These are phyloP conservation scores for Tricholauxania praeusta DNA, from an alignment of 2,888 invertebrate genomes.

Conservation along the genomic window DNA sequence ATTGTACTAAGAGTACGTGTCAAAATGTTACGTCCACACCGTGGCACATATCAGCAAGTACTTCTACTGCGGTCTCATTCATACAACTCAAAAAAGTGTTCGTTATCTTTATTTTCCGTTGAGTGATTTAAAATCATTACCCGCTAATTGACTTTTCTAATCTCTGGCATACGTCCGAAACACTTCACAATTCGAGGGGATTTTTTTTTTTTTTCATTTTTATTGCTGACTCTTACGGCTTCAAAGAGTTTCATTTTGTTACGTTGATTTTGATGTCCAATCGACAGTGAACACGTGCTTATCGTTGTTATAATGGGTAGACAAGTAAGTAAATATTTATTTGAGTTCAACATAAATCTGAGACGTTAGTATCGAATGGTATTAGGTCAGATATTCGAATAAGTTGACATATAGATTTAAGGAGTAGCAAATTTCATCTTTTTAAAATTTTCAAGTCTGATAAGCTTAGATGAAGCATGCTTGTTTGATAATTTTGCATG, in stretches of 20 bases:
- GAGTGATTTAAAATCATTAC: slow-evolving; percentile 20
- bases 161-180: slow-evolving; percentile 34
- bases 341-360: not conserved
- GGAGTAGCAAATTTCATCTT: too few species aligned
- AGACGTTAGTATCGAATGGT: not conserved
- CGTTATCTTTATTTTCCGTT: not conserved
- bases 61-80: not conserved
- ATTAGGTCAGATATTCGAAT: slow-evolving; percentile 6
- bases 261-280: slow-evolving; percentile 49
- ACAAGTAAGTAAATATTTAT: slow-evolving; percentile 6
- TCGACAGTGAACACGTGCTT: slow-evolving; percentile 60
- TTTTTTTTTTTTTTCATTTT: not conserved
- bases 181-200: not conserved
- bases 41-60: slow-evolving; percentile 2
- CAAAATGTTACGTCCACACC: slow-evolving; percentile 5
- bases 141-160: slow-evolving; percentile 40
- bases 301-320: slow-evolving; percentile 27
- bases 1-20: not conserved
- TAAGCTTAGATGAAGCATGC: too few species aligned
- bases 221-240: not conserved
- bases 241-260: slow-evolving; percentile 50
- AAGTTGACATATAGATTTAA: not conserved
- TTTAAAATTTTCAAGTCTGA: too few species aligned
- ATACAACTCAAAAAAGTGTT: not conserved
- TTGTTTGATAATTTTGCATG: too few species aligned